Evolutionary conservation across 2,888 invertebrate species (phyloP).

Genomic region (Limnephilus rhombicus): DNA sequence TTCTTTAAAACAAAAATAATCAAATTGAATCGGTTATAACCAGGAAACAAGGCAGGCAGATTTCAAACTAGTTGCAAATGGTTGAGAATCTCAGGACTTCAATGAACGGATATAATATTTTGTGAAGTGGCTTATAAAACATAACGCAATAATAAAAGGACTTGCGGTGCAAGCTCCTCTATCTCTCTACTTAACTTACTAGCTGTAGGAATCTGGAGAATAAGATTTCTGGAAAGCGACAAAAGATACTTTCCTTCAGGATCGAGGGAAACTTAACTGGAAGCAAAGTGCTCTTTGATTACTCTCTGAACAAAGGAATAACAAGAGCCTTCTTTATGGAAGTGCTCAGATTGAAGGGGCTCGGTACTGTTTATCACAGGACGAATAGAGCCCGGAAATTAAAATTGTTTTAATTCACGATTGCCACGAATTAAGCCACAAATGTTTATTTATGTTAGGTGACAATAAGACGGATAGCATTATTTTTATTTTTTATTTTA

Average conservation of each 20-base stretch:
- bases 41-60: too few relatives aligned
- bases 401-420: not conserved
- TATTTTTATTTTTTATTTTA: too few relatives aligned
- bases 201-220: slow-evolving; percentile 11
- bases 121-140: slow-evolving; percentile 30
- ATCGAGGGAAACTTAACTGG: slow-evolving; percentile 19
- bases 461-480: not conserved
- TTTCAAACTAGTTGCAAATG: not conserved
- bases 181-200: not conserved
- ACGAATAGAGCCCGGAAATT: not conserved
- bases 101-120: slow-evolving; percentile 32
- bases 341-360: not conserved
- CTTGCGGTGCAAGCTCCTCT: slow-evolving; percentile 22
- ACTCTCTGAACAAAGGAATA: slow-evolving; percentile 5
- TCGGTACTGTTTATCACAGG: not conserved
- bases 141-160: slow-evolving; percentile 30
- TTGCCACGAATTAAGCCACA: not conserved
- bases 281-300: slow-evolving; percentile 15
- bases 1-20: too few relatives aligned
- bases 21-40: too few relatives aligned
- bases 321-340: not conserved
- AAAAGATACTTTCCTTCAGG: not conserved
- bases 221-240: not conserved
- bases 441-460: not conserved
- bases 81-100: not conserved